phyloP scores from a whole-genome alignment of 2,113 vertebrate genomes.

The Protobothrops mucrosquamatus region DNA sequence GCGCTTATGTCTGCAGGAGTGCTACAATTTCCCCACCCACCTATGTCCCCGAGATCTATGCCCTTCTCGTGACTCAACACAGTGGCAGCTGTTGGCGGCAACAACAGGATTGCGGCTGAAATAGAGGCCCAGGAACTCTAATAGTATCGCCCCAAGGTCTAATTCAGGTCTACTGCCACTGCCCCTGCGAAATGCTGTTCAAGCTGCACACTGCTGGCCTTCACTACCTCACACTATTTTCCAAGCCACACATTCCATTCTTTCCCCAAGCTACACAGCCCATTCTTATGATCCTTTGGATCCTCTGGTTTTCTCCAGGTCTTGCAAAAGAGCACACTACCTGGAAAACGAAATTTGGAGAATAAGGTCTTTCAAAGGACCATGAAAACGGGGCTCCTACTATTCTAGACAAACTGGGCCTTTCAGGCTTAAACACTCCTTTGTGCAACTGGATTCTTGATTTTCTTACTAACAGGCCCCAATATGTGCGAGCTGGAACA shows the following conservation, averaged over 20 bases:
- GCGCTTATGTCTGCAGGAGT: not conserved
- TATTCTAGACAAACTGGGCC: not conserved
- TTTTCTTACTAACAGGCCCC: no score
- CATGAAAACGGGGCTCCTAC: not conserved
- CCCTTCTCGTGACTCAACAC: not conserved
- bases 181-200: not conserved
- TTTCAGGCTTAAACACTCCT: no score
- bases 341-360: not conserved
- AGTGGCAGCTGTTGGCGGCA: not conserved
- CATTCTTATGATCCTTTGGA: not conserved
- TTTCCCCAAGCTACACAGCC: not conserved
- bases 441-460: no score
- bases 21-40: not conserved
- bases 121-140: not conserved
- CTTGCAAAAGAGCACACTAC: not conserved
- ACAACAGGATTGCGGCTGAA: not conserved
- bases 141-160: not conserved
- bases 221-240: not conserved
- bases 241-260: not conserved
- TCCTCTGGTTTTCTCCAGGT: not conserved
- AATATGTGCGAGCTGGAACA: no score
- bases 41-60: not conserved
- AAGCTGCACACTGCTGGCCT: not conserved
- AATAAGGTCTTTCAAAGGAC: not conserved
- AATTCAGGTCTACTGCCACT: not conserved